Base-by-base conservation (phyloP, 2,113 vertebrate species). In the Tetrao urogallus region DNA sequence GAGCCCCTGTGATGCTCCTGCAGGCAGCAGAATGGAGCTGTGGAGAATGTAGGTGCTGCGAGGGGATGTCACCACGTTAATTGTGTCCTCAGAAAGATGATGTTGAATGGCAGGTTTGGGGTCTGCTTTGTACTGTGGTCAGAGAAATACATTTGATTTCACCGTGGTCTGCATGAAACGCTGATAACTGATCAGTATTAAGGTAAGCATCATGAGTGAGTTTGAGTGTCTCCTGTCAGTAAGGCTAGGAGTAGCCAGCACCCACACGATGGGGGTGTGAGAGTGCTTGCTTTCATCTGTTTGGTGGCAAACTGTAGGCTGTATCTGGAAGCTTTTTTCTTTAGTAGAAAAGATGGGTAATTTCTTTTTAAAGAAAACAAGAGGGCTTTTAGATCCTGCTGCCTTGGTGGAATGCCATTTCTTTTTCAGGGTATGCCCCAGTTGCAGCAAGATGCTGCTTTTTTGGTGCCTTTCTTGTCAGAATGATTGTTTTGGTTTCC, bases 391-490 rank as follows among this genome's bases (percentile, higher is more conserved):
- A 1, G 65, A 64, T 60, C 61, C 77, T 71, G 86, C 93, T 89
- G 80, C 74, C 25, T 42, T 1, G 1, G 73, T 90, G 84, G 65
- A 90, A 92, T 78, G 77, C 74, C 8, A 0, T 71, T 83, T 89
- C 13, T 82, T 84, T 89, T 72, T 50, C 89, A 89, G 72, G 70
- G 47, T 45, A 54, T 89, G 83, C 89, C 81, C 84, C 30, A 1
- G 48, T 28, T 69, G 83, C 70, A 89, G 86, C 21, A 5, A 52
- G 77, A 79, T 86, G 81, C 88, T 92, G 86, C 86, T 56, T 67
- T 80, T 81, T 73, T 60, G 50, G 91, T 92, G 89, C 91, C 93
- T 96, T 96, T 94, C 88, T 91, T 82, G 72, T 78, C 8, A 5
- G 61, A 48, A 88, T 69, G 82, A 78, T 86, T 78, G 30, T 88